Conservation (phyloP, 1,140 invertebrate species). For the Drosophila virilis region DNA sequence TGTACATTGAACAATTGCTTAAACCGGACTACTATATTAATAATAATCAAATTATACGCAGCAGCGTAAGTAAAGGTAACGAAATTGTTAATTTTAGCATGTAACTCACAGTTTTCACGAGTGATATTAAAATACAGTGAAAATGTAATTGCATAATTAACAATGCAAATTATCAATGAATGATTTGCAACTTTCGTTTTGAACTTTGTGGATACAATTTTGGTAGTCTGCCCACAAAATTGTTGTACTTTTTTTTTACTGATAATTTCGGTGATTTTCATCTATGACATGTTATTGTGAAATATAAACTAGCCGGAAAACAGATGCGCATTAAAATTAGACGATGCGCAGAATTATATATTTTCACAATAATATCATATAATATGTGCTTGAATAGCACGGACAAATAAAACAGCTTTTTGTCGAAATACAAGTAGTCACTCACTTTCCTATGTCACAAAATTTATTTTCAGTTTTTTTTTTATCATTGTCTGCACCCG, state of each 20-base stretch:
- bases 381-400: neutral
- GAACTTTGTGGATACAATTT: conserved; percentile 3
- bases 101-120: neutral
- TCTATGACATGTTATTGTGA: conserved; percentile 9
- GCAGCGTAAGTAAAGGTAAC: conserved; percentile 21
- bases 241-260: neutral
- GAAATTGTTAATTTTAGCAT: neutral
- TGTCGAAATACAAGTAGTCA: conserved; percentile 14
- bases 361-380: neutral
- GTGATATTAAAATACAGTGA: neutral
- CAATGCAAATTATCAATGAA: conserved; percentile 22
- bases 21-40: conserved; percentile 7
- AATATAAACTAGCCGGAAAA: conserved; percentile 11
- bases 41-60: neutral
- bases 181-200: conserved; percentile 41
- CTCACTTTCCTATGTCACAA: neutral
- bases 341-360: neutral
- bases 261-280: conserved; percentile 13
- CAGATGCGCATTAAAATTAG: conserved; percentile 1
- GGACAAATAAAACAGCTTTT: neutral
- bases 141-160: conserved; percentile 46
- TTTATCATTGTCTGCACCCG: conserved; percentile 18
- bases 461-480: neutral
- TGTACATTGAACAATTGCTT: conserved; percentile 16
- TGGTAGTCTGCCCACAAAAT: neutral